These are phyloP conservation scores for Myotis davidii DNA, from an alignment of 2,113 vertebrate species.

Conservation along the genomic window DNA sequence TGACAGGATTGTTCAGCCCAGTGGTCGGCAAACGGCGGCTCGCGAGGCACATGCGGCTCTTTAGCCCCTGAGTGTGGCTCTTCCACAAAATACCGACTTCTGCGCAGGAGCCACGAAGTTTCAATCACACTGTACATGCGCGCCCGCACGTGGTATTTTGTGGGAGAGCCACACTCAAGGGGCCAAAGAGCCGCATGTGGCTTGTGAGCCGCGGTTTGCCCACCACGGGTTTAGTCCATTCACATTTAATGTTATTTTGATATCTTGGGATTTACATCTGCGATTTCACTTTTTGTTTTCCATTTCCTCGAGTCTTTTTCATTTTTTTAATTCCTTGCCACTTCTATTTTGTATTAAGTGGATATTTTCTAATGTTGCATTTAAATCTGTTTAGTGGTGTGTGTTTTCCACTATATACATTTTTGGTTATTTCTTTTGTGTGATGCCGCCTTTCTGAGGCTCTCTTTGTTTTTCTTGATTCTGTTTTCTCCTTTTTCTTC, in stretches of 20 bases:
- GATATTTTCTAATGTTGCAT: neutral
- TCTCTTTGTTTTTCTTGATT: no score
- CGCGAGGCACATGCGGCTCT: no score
- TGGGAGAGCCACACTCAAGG: no score
- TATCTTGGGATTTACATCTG: neutral
- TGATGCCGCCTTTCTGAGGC: neutral
- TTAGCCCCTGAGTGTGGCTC: no score
- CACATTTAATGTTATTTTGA: neutral
- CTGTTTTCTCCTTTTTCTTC: neutral
- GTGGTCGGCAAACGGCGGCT: no score
- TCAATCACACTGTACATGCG: no score
- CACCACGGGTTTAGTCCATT: neutral
- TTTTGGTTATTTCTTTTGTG: neutral
- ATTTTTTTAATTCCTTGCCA: neutral
- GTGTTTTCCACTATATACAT: no score
- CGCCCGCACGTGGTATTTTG: no score
- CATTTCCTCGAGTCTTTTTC: neutral
- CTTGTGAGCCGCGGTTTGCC: no score
- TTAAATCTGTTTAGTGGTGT: neutral
- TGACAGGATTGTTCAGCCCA: neutral
- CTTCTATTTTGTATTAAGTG: neutral
- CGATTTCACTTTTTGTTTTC: neutral
- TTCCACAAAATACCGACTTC: no score
- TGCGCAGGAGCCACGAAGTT: no score
- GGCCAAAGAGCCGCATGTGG: no score